A percentile compares a stretch with the other conserved stretches of the same genome.
Evolutionary conservation across 2,113 vertebrate genomes (phyloP).

Genomic region (Microcebus griseorufus): DNA sequence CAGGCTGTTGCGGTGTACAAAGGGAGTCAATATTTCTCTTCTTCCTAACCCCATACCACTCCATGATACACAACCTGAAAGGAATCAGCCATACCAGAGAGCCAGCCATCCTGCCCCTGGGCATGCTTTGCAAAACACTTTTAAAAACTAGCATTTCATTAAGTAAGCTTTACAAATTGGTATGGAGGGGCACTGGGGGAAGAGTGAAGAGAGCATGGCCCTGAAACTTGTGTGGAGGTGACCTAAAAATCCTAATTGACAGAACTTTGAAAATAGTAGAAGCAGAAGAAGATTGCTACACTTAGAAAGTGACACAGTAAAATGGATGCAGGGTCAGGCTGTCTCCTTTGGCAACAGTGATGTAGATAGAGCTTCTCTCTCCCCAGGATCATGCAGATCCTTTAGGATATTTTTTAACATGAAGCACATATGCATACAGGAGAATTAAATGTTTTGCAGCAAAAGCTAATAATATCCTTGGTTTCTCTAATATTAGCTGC

Average conservation of each 20-base stretch:
- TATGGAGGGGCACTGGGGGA: background rate
- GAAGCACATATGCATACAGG: background rate
- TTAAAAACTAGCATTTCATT: background rate
- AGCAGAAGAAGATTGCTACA: background rate
- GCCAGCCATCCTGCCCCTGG: background rate
- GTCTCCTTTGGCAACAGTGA: background rate
- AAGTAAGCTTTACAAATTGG: background rate
- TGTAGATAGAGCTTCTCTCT: background rate
- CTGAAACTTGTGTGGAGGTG: background rate
- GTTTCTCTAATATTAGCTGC: background rate
- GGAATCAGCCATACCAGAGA: background rate
- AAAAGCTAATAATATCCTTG: background rate
- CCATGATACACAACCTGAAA: slow-evolving; percentile 48
- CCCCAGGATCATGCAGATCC: background rate
- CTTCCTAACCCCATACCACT: background rate
- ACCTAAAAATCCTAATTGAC: background rate
- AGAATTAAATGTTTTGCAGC: background rate
- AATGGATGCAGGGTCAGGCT: rapidly evolving
- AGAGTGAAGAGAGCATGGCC: background rate
- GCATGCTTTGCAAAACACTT: background rate
- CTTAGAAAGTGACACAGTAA: background rate
- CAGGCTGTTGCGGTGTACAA: background rate
- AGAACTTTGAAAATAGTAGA: background rate
- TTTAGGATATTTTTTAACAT: background rate
- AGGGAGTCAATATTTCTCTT: background rate